Conservation (phyloP, 2,113 vertebrate species). For the Panurus biarmicus region DNA sequence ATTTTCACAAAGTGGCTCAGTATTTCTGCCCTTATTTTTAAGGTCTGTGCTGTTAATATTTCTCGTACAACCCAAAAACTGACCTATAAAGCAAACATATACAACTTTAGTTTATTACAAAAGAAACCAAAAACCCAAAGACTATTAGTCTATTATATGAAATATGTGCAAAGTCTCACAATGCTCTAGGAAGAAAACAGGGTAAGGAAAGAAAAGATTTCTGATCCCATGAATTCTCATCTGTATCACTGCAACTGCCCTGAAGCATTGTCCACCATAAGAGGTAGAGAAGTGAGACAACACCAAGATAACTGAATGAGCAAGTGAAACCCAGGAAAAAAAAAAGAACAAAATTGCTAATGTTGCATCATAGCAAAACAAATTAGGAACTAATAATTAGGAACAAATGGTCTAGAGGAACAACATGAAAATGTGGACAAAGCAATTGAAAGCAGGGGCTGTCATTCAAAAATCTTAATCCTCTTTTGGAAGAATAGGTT, state of each 20-base stretch:
- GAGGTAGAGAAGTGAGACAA: neutral
- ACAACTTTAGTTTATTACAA: neutral
- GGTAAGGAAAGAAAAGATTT: neutral
- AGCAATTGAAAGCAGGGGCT: neutral
- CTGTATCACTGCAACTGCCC: neutral
- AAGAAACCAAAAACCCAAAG: neutral
- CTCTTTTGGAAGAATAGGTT: neutral
- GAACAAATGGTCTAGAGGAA: neutral
- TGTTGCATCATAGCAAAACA: neutral
- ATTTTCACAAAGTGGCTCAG: conserved; percentile 96
- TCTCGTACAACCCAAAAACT: conserved; percentile 98
- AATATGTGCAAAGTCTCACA: neutral
- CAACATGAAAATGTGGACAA: neutral
- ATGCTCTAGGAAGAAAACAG: neutral
- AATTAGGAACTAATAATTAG: neutral
- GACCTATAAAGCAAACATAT: conserved; percentile 76
- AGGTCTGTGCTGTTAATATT: conserved; percentile 90
- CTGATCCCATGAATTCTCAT: neutral
- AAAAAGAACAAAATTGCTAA: neutral
- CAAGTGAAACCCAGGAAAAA: neutral
- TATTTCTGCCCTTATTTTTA: conserved; percentile 95
- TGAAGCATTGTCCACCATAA: neutral
- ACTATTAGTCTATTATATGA: neutral
- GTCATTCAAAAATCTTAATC: neutral
- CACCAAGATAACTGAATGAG: neutral